Evolutionary conservation across 1,140 invertebrate genomes (phyloP), one percentile per base, ranked within the genome.

Genomic region (Brachionus plicatilis): DNA sequence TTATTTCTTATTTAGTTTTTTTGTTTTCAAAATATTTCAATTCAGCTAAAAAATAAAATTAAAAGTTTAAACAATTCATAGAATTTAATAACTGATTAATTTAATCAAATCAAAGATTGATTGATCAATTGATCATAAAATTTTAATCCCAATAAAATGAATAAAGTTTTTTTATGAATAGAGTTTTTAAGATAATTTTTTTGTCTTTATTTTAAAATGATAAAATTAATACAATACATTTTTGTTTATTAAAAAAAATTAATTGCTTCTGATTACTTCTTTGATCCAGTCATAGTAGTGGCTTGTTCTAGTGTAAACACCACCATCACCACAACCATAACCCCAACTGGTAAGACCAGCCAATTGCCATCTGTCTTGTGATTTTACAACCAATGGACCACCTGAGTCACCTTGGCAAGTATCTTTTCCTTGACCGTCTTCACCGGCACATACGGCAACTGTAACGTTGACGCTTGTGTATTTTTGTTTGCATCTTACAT

Each of bases 351-450:
- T 76, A 47, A 84, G 2, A 75, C 83, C 83, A 56, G 68, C 68
- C 17, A 76, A 33, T 20, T 75, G 29, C 66, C 68, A 84, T 41
- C 60, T 41, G 24, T 17, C 45, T 41, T 24, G n/a, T 24, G 17
- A 9, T 27, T 43, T n/a, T 37, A 72, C 45, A 20, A 84, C 66
- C 53, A 84, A 84, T 72, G 82, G 82, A 84, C 82, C 82, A 70
- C 82, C 82, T 47, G 65, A 70, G 33, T 84, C 82, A 72, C 82
- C 82, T 75, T 84, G 83, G 41, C 83, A 84, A 50, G 83, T 75
- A 84, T 84, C 83, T 65, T 56, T 65, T 41, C 50, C 29, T 12
- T 45, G 65, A 75, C 68, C 68, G 65, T 17, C 24, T 56, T 43
- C 47, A 45, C 83, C 83, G 24, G 83, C 66, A 76, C 83, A 84